Evolutionary conservation across 1,140 invertebrate genomes (phyloP).

Genomic region (Drosophila nasuta): DNA sequence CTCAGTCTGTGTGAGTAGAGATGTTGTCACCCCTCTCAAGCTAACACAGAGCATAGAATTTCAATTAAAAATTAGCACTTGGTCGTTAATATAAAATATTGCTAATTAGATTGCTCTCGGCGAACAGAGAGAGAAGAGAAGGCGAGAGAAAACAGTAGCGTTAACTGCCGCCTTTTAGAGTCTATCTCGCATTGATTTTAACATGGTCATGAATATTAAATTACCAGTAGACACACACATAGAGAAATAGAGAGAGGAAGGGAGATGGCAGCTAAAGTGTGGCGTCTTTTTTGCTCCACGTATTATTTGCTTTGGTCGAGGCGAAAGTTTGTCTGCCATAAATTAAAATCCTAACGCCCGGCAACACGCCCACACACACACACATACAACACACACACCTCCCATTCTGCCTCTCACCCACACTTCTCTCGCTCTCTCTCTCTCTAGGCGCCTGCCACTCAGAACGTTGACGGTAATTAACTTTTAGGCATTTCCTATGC

Average conservation of each 20-base stretch:
- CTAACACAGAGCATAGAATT: slow-evolving; percentile 59
- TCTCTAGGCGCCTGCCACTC: slow-evolving; percentile 64
- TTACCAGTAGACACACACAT: slow-evolving; percentile 56
- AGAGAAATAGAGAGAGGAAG: slow-evolving; percentile 16
- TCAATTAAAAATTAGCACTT: slow-evolving; percentile 81
- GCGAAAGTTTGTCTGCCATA: slow-evolving; percentile 78
- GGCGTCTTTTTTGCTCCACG: slow-evolving; percentile 39
- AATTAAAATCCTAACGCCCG: slow-evolving; percentile 77
- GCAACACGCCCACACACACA: slow-evolving; percentile 53
- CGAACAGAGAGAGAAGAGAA: background rate
- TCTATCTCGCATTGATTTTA: slow-evolving; percentile 72
- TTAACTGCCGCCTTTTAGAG: slow-evolving; percentile 42
- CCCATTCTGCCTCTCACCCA: background rate
- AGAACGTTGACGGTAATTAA: slow-evolving; percentile 82
- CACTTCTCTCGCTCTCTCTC: background rate
- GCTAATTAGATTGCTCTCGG: slow-evolving; percentile 72
- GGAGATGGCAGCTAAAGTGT: background rate
- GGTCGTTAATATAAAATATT: slow-evolving; percentile 80
- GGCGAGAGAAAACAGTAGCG: slow-evolving; percentile 35
- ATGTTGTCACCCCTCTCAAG: background rate
- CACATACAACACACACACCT: background rate
- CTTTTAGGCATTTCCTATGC: slow-evolving; percentile 82
- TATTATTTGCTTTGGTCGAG: slow-evolving; percentile 47
- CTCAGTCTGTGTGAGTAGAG: background rate
- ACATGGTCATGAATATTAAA: slow-evolving; percentile 83